These are phyloP conservation scores for Corythornis madagascariensis DNA, from an alignment of 2,113 vertebrate genomes.

Conservation along the genomic window DNA sequence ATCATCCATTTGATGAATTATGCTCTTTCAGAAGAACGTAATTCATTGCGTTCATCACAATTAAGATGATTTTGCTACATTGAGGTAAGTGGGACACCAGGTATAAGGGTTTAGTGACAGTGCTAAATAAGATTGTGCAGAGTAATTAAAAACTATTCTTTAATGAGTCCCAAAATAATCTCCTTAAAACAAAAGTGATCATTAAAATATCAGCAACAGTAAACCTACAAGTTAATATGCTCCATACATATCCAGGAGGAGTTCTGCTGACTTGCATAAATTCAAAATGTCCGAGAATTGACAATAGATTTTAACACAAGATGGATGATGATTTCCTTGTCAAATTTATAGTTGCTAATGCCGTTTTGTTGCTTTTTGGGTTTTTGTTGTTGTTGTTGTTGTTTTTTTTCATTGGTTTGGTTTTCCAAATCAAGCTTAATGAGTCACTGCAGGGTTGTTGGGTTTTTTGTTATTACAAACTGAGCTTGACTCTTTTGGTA, in stretches of 20 bases:
- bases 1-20: background rate
- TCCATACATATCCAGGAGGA: constrained; percentile 44
- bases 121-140: background rate
- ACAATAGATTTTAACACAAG: constrained; percentile 1
- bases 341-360: background rate
- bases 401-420: background rate
- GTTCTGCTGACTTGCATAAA: background rate
- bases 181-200: background rate
- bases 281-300: constrained; percentile 7
- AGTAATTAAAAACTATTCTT: constrained; percentile 17
- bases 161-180: constrained; percentile 17
- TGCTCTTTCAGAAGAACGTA: background rate
- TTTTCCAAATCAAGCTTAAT: background rate
- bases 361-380: background rate
- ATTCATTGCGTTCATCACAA: background rate
- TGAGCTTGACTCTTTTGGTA: background rate
- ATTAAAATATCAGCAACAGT: constrained; percentile 33
- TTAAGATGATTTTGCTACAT: background rate
- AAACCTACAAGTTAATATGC: constrained; percentile 44
- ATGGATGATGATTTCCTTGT: background rate
- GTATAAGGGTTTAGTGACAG: background rate
- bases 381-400: background rate
- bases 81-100: background rate
- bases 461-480: background rate
- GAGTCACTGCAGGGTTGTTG: background rate